Evolutionary conservation across 2,113 vertebrate genomes (phyloP), one percentile per base, ranked within the genome.

Genomic region (Cinclus mexicanus): DNA sequence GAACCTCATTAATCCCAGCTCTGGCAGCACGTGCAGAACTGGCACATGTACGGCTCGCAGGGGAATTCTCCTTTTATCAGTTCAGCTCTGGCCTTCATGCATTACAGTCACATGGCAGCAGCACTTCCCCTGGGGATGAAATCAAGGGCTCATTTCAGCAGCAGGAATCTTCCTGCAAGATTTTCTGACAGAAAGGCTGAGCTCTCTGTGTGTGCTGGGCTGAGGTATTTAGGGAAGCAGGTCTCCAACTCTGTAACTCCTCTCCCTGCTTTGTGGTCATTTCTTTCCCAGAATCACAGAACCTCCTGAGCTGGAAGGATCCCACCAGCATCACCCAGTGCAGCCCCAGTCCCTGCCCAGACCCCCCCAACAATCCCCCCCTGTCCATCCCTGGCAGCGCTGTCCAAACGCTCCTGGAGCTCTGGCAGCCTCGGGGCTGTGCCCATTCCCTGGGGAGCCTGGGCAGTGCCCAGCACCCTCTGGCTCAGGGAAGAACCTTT

Each of bases 81-180:
- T 63, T 84, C 53, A 87, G 81, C 70, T 82, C 83, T 49, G 70
- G 60, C 70, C 80, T 71, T 71, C 3, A 0, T 78, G 87, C 49
- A 5, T 56, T 41, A 0, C 67, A 63, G 91, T 56, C 84, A 33
- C 84, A 13, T 89, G 83, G 81, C 70, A 44, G 81, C 29, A 39
- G 65, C 91, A 10, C 80, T 87, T 87, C 84, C 82, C 80, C 4
- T 1, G 49, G 87, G 70, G 53, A 56, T 64, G 89, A 64, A 77
- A 83, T 55, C 63, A 46, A 37, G 26, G 81, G 53, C 74, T 89
- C 24, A 3, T 82, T 78, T 85, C 68, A 35, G 77, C 67, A 90
- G 84, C 77, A 83, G 87, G 82, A 91, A 80, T 95, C 90, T 83
- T 88, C 78, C 93, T 78, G 64, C 35, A 16, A 33, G 67, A 22